A percentile compares a stretch with the other conserved stretches of the same genome.
Conservation (phyloP, 2,113 vertebrate species). For the Mesoclemmys tuberculata region DNA sequence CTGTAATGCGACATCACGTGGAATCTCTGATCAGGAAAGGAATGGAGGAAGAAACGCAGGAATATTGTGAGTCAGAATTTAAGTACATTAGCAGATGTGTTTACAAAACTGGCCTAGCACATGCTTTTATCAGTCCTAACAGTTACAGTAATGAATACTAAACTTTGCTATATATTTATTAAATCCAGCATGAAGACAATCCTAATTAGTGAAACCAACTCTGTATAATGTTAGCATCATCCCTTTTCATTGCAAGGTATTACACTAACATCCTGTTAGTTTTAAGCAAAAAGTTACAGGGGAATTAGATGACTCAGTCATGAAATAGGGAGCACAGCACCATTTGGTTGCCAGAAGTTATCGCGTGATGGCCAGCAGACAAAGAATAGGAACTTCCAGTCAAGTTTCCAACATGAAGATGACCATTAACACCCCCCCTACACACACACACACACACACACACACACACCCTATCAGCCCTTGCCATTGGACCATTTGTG, state of each 20-base stretch:
- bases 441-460: no score
- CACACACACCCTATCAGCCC: not conserved
- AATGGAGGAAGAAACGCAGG: not conserved
- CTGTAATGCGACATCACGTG: not conserved
- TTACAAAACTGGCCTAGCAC: not conserved
- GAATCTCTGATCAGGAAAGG: not conserved
- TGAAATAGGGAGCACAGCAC: not conserved
- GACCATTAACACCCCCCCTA: no score
- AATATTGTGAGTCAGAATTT: not conserved
- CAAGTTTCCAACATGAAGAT: not conserved
- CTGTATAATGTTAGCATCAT: not conserved
- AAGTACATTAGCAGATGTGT: not conserved
- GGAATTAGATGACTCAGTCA: not conserved
- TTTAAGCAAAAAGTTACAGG: not conserved
- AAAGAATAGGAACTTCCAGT: not conserved
- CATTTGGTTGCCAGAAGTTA: not conserved
- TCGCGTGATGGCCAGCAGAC: not conserved
- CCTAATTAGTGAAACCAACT: not conserved
- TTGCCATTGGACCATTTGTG: not conserved
- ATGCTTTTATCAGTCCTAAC: not conserved
- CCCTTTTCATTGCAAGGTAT: not conserved
- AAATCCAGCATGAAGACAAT: not conserved
- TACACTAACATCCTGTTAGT: not conserved
- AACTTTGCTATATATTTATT: not conserved
- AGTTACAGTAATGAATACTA: not conserved